Conservation (phyloP, 2,888 invertebrate species). For the Myathropa florea region DNA sequence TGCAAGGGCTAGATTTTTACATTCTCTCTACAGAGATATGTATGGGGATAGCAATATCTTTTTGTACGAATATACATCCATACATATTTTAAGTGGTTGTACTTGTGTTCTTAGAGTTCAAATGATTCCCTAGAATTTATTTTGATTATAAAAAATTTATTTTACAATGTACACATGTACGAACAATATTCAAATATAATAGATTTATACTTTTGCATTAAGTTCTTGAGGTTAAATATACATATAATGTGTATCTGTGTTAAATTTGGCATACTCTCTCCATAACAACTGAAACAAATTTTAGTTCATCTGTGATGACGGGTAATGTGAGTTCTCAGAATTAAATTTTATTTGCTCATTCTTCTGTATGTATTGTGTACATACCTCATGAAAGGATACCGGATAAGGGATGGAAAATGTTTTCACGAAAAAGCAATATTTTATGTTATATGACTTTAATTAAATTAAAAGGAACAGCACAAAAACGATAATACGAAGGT, state of each 20-base stretch:
- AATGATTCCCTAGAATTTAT: too few relatives aligned
- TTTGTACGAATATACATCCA: too few relatives aligned
- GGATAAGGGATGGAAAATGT: conserved; percentile 46
- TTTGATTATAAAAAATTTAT: too few relatives aligned
- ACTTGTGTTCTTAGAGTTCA: too few relatives aligned
- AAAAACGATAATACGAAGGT: conserved; percentile 54
- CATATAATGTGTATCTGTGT: neutral
- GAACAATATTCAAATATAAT: too few relatives aligned
- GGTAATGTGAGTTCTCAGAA: conserved; percentile 41
- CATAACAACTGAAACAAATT: conserved; percentile 53
- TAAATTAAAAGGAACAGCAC: conserved; percentile 65
- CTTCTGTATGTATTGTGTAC: conserved; percentile 34
- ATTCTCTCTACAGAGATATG: conserved; percentile 15
- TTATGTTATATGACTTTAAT: conserved; percentile 69
- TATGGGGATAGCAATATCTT: too few relatives aligned
- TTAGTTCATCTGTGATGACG: conserved; percentile 47
- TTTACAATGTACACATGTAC: too few relatives aligned
- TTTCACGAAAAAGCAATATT: conserved; percentile 65
- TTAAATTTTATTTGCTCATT: conserved; percentile 56
- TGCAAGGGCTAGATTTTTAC: conserved; percentile 53
- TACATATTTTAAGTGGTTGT: too few relatives aligned
- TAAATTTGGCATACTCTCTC: conserved; percentile 39
- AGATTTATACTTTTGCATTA: too few relatives aligned
- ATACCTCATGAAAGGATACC: conserved; percentile 39
- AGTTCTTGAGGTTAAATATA: neutral